Evolutionary conservation across 2,888 invertebrate species (phyloP).

Genomic region (Metopia argyrocephala): DNA sequence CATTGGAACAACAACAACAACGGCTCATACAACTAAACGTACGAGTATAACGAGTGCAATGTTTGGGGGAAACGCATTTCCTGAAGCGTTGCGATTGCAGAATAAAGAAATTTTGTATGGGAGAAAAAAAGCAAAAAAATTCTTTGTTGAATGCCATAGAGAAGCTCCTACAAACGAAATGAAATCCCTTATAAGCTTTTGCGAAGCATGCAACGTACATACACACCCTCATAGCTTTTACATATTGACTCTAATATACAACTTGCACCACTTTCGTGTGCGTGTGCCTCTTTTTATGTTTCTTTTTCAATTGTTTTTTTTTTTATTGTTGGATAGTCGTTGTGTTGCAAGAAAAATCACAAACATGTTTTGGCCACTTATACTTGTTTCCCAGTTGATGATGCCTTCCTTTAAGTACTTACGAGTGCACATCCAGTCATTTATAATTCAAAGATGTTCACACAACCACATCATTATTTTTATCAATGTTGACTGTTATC

Average conservation of each 20-base stretch:
- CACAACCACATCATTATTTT: conserved; percentile 5
- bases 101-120: conserved; percentile 16
- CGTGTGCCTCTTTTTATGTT: not conserved
- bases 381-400: conserved; percentile 50
- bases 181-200: conserved; percentile 31
- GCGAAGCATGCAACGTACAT: conserved; percentile 39
- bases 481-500: not conserved
- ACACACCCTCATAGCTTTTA: conserved; percentile 1
- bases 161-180: conserved; percentile 39
- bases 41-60: conserved; percentile 10
- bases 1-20: conserved; percentile 53
- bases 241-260: conserved; percentile 1
- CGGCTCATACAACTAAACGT: not conserved
- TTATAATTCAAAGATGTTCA: conserved; percentile 48
- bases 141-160: conserved; percentile 3
- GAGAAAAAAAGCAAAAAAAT: conserved; percentile 14
- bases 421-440: conserved; percentile 57
- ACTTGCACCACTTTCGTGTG: conserved; percentile 12
- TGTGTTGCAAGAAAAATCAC: not conserved
- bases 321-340: not conserved
- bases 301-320: conserved; percentile 4
- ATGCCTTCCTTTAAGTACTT: conserved; percentile 60
- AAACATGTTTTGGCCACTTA: conserved; percentile 59
- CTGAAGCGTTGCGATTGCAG: conserved; percentile 50
- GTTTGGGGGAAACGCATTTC: conserved; percentile 65